Percentiles rank a stretch among this genome's conserved stretches.
Conservation (phyloP, 92 coral and sea anemone species). For the Diadumene lineata region DNA sequence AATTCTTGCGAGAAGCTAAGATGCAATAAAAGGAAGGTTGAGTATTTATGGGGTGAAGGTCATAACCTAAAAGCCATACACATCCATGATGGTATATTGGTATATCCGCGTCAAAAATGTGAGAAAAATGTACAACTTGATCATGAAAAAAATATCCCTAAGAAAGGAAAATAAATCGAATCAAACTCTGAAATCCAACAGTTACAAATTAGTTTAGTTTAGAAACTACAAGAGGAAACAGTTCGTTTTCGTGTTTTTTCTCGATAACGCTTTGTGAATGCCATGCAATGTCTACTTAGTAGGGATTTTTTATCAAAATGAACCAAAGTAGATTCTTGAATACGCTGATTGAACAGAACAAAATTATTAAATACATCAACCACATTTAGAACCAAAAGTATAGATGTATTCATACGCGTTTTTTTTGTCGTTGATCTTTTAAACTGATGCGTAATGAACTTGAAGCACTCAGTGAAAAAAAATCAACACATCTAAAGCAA, state of each 20-base stretch:
- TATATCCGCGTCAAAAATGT: too few relatives aligned
- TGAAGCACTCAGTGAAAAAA: not conserved
- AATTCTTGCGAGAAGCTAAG: not conserved
- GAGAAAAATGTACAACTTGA: not conserved
- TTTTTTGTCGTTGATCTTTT: too few relatives aligned
- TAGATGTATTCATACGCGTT: too few relatives aligned
- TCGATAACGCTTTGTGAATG: not conserved
- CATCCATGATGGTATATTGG: not conserved
- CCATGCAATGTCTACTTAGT: not conserved
- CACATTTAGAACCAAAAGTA: too few relatives aligned
- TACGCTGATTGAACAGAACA: not conserved
- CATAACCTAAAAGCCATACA: not conserved
- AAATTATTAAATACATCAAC: not conserved
- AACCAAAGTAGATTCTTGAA: not conserved
- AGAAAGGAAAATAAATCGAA: too few relatives aligned
- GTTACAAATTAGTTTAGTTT: too few relatives aligned
- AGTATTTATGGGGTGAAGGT: not conserved
- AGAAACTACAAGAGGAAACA: not conserved
- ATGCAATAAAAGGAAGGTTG: not conserved
- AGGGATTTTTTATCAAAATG: not conserved
- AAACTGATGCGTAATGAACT: not conserved
- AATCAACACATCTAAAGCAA: not conserved
- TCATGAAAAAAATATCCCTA: too few relatives aligned
- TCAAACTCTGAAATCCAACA: too few relatives aligned
- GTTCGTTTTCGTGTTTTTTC: not conserved